Percentiles rank a stretch among this genome's conserved stretches.
phyloP scores from a whole-genome alignment of 2,113 vertebrate species.

The Cavia aperea region DNA sequence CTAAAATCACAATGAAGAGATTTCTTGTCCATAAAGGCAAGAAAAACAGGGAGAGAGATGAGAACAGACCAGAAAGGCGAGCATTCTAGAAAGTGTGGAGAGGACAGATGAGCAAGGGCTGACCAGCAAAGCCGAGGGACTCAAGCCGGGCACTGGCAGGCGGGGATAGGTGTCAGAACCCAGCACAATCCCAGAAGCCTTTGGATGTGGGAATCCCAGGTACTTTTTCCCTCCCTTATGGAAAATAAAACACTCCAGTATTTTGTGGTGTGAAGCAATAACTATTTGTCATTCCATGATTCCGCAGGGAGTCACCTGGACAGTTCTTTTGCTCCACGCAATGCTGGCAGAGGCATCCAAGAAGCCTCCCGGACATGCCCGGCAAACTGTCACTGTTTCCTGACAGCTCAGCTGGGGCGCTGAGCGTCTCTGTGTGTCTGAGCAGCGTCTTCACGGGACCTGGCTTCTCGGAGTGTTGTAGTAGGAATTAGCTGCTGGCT shows the following conservation, averaged over 20 bases:
- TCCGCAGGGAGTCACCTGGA: neutral
- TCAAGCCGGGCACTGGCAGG: too few relatives aligned
- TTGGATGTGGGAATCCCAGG: neutral
- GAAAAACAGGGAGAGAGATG: neutral
- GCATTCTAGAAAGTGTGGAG: neutral
- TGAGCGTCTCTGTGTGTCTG: neutral
- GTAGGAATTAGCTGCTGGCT: neutral
- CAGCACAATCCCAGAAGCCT: neutral
- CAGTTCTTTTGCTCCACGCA: neutral
- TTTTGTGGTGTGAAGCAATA: neutral
- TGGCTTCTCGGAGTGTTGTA: neutral
- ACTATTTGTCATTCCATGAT: neutral
- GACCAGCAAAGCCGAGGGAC: neutral
- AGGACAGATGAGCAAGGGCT: neutral
- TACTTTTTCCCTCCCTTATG: neutral
- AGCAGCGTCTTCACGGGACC: neutral
- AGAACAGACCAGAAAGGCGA: neutral
- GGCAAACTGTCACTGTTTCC: neutral
- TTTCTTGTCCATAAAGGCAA: too few relatives aligned
- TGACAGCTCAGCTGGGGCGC: neutral
- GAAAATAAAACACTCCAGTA: neutral
- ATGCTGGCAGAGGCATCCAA: neutral
- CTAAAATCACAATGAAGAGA: neutral
- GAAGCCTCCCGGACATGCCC: neutral
- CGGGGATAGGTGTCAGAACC: neutral